These are phyloP conservation scores for Tamandua tetradactyla DNA, from an alignment of 2,797 vertebrate genomes.

Conservation along the genomic window DNA sequence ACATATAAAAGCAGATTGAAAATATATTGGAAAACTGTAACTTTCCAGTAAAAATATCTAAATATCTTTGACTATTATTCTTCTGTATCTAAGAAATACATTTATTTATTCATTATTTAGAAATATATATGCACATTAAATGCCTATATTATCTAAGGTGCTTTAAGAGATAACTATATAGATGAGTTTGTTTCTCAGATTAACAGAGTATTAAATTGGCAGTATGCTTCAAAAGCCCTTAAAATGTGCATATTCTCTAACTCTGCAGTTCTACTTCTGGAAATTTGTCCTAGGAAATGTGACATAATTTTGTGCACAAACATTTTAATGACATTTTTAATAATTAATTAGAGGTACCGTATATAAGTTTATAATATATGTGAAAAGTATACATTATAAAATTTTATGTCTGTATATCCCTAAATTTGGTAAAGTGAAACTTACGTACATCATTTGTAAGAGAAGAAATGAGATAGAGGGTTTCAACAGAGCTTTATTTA, in stretches of 20 bases:
- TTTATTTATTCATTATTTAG: not conserved
- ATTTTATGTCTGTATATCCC: not conserved
- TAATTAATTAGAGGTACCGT: not conserved
- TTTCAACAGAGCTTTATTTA: not conserved
- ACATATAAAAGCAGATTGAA: not conserved
- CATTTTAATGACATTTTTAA: not conserved
- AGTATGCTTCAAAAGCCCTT: not conserved
- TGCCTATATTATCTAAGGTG: not conserved
- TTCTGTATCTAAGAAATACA: not conserved
- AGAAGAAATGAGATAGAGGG: not conserved
- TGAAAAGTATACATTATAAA: not conserved
- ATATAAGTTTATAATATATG: not conserved
- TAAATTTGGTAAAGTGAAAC: not conserved
- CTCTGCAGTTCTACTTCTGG: not conserved
- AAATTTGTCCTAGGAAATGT: constrained; percentile 14
- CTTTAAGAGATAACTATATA: not conserved
- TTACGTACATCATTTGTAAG: not conserved
- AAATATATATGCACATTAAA: not conserved
- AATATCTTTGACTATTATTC: not conserved
- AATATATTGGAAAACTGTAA: not conserved
- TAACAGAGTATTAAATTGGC: not conserved
- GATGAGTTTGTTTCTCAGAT: not conserved
- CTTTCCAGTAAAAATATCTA: constrained; percentile 51
- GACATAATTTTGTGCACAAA: not conserved
- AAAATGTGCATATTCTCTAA: not conserved